Conservation (phyloP, 2,113 vertebrate genomes). For the Erythrocercus mccallii region DNA sequence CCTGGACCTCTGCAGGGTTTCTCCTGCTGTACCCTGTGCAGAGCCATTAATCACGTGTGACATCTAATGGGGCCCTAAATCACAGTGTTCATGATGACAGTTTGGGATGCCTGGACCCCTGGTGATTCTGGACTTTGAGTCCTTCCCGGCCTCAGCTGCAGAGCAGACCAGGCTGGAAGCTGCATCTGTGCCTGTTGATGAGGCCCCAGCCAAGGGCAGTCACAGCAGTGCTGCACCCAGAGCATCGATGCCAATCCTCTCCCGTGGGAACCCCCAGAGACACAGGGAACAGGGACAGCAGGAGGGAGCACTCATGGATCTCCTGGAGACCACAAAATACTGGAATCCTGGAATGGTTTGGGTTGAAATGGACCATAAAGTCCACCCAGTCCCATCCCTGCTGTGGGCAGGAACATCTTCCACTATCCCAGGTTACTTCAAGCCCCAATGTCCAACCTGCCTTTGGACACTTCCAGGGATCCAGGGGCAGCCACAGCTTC, state of each 20-base stretch:
- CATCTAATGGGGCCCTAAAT: neutral
- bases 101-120: neutral
- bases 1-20: neutral
- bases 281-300: neutral
- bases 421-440: neutral
- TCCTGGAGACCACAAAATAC: neutral
- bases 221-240: neutral
- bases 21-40: neutral
- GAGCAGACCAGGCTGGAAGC: neutral
- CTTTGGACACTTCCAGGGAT: neutral
- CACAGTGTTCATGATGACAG: rapidly evolving
- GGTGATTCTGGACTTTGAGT: neutral
- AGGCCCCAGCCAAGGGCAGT: neutral
- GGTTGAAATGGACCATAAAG: neutral
- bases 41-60: neutral
- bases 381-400: neutral
- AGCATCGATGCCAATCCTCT: rapidly evolving
- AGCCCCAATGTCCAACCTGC: rapidly evolving
- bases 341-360: neutral
- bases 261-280: rapidly evolving
- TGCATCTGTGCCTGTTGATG: neutral
- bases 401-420: neutral
- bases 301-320: neutral
- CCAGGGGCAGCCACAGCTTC: neutral
- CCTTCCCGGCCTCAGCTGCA: neutral